These are phyloP conservation scores for Drosophila rubida DNA, from an alignment of 2,888 invertebrate genomes.

Conservation along the genomic window DNA sequence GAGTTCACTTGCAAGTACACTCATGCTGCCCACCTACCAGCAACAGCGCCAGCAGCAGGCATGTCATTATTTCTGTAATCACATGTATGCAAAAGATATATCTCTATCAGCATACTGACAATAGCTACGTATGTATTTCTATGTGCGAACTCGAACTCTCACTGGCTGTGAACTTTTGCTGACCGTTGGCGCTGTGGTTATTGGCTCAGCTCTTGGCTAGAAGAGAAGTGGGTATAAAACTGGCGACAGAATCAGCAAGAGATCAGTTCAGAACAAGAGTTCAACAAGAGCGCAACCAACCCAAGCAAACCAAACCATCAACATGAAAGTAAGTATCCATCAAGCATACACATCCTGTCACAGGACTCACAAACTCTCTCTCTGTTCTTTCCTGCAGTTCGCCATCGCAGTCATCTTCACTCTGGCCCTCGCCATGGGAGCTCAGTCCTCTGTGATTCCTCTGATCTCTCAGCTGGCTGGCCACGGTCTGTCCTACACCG, in stretches of 20 bases:
- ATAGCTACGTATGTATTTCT: conserved; percentile 7
- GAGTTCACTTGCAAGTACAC: conserved; percentile 15
- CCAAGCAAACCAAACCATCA: conserved; percentile 38
- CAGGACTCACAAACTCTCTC: background rate
- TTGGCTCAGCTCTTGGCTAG: conserved; percentile 18
- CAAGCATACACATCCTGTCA: conserved; percentile 1
- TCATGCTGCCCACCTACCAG: conserved; percentile 4
- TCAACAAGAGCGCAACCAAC: conserved; percentile 67
- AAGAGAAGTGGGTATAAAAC: conserved; percentile 52
- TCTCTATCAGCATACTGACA: conserved; percentile 9
- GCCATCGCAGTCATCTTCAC: conserved; percentile 75
- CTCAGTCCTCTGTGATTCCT: conserved; percentile 80
- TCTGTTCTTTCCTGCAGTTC: conserved; percentile 62
- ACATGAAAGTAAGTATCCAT: conserved; percentile 76
- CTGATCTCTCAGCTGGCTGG: conserved; percentile 70
- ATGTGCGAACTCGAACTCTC: conserved; percentile 71
- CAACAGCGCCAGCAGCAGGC: conserved; percentile 20
- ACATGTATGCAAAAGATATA: conserved; percentile 67
- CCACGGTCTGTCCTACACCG: conserved; percentile 79
- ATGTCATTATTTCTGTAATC: conserved; percentile 66
- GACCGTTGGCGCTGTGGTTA: conserved; percentile 29
- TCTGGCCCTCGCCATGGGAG: conserved; percentile 82
- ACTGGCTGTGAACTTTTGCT: conserved; percentile 65
- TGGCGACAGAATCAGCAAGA: conserved; percentile 43
- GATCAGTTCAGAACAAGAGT: conserved; percentile 81